phyloP scores from a whole-genome alignment of 2,113 vertebrate species.

The Podocnemis expansa region DNA sequence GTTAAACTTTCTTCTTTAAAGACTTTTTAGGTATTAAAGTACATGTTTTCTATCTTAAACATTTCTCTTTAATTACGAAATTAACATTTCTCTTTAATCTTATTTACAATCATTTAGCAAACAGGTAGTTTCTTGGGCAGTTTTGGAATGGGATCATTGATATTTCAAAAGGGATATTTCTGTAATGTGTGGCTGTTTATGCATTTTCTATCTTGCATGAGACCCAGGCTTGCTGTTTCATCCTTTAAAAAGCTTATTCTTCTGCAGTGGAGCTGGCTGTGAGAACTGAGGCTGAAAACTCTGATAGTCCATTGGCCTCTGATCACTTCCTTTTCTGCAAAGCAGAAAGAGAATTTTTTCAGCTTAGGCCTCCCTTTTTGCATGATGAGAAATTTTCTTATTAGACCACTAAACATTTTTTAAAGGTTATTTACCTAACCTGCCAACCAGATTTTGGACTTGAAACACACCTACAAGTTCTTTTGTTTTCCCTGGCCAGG shows the following conservation, averaged over 20 bases:
- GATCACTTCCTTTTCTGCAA: not conserved
- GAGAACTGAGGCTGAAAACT: not conserved
- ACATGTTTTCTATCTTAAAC: not conserved
- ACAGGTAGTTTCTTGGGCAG: slow-evolving; percentile 7
- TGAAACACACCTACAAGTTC: not conserved
- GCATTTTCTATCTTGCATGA: not conserved
- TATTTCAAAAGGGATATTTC: not conserved
- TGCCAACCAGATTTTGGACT: not conserved
- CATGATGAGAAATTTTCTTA: not conserved
- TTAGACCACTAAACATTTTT: not conserved
- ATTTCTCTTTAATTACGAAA: not conserved
- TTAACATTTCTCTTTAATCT: not conserved
- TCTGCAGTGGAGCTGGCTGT: not conserved
- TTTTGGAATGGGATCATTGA: not conserved
- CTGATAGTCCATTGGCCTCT: not conserved
- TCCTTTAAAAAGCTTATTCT: not conserved
- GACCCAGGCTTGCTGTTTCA: not conserved
- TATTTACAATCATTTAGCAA: not conserved
- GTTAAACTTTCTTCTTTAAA: not conserved
- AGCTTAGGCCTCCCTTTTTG: not conserved
- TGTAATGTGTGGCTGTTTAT: not conserved
- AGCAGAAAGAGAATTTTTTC: not conserved
- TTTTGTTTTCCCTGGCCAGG: not conserved
- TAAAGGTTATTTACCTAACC: not conserved
- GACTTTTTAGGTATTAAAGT: not conserved